phyloP scores from a whole-genome alignment of 1,140 invertebrate genomes.

The Conopomorpha cramerella region DNA sequence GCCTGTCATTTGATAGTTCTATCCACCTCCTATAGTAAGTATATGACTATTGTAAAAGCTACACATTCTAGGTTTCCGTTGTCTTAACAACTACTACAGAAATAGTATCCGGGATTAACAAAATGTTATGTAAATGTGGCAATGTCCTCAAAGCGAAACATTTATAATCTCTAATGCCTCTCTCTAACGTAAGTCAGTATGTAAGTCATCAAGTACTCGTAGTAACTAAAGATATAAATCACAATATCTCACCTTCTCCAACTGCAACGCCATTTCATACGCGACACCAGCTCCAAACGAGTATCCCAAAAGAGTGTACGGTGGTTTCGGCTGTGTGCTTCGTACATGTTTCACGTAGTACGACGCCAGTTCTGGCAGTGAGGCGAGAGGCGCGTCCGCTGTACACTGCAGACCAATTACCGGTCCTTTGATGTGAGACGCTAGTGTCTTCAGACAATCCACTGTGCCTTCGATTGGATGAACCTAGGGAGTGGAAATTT shows the following conservation, averaged over 20 bases:
- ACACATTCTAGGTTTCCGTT: no score
- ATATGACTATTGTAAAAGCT: no score
- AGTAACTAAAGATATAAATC: no score
- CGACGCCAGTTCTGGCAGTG: slow-evolving; percentile 74
- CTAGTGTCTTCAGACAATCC: slow-evolving; percentile 69
- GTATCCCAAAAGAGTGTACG: slow-evolving; percentile 89
- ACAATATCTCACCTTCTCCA: slow-evolving; percentile 65
- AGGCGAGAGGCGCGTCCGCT: slow-evolving; percentile 70
- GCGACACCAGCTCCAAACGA: slow-evolving; percentile 92
- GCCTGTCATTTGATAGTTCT: no score
- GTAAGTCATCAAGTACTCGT: no score
- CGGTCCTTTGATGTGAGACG: slow-evolving; percentile 70
- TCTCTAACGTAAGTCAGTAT: no score
- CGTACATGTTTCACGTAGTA: slow-evolving; percentile 83
- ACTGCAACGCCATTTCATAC: slow-evolving; percentile 88
- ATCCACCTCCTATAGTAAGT: no score
- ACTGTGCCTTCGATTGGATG: slow-evolving; percentile 93
- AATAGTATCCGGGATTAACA: no score
- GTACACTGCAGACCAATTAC: slow-evolving; percentile 93
- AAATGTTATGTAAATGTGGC: no score
- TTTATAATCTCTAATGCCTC: no score
- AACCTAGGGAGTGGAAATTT: slow-evolving; percentile 70
- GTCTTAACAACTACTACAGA: no score
- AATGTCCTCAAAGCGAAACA: no score
- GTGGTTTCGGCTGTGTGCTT: slow-evolving; percentile 77